phyloP scores from a whole-genome alignment of 1,140 invertebrate species.

The Bombus soroeensis region DNA sequence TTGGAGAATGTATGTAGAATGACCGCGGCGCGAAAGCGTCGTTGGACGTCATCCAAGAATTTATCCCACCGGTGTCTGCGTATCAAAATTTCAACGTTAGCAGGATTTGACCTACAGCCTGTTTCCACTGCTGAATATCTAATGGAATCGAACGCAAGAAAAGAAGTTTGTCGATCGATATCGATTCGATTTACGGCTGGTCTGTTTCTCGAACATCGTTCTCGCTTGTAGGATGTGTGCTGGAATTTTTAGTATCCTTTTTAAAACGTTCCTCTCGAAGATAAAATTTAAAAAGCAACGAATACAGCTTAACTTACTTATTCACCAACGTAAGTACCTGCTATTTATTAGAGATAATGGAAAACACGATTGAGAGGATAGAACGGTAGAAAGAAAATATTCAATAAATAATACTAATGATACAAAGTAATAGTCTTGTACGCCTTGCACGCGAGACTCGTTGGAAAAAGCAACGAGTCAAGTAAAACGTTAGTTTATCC shows the following conservation, averaged over 20 bases:
- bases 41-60: slow-evolving; percentile 65
- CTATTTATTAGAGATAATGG: too few relatives aligned
- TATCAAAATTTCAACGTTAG: slow-evolving; percentile 74
- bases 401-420: too few relatives aligned
- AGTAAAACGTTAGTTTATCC: too few relatives aligned
- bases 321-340: too few relatives aligned
- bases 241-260: neutral
- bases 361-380: too few relatives aligned
- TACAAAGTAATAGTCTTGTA: too few relatives aligned
- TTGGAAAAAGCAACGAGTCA: too few relatives aligned
- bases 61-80: slow-evolving; percentile 57
- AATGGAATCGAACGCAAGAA: slow-evolving; percentile 38
- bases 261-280: neutral
- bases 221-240: too few relatives aligned
- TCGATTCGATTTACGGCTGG: slow-evolving; percentile 4
- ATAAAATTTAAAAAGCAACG: neutral
- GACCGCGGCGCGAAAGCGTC: neutral
- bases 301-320: too few relatives aligned
- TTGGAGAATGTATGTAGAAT: slow-evolving; percentile 44
- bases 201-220: neutral
- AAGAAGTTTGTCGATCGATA: slow-evolving; percentile 15
- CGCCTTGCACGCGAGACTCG: too few relatives aligned
- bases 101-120: slow-evolving; percentile 57
- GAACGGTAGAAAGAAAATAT: too few relatives aligned
- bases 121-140: slow-evolving; percentile 48